Percentiles rank a stretch among this genome's conserved stretches.
Evolutionary conservation across 2,797 vertebrate species (phyloP).

Genomic region (Phylloscopus collybita): DNA sequence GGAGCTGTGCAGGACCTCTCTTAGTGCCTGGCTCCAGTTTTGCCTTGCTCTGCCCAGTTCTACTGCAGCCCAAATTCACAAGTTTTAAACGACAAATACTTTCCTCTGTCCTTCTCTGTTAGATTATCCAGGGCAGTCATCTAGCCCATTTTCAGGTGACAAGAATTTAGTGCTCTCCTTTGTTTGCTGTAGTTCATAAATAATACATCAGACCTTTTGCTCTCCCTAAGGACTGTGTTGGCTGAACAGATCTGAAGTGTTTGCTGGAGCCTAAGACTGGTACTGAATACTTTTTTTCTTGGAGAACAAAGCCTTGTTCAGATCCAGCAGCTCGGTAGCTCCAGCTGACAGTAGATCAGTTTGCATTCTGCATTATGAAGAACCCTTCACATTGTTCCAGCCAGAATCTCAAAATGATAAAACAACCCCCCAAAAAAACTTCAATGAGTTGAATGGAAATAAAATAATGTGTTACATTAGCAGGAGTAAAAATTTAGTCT

Average conservation of each 20-base stretch:
- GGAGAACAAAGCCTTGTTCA: not conserved
- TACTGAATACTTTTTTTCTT: not conserved
- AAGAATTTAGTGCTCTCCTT: not conserved
- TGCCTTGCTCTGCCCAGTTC: not conserved
- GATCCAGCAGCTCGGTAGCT: not conserved
- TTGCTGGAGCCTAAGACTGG: not conserved
- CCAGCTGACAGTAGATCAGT: not conserved
- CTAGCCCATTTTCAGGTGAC: not conserved
- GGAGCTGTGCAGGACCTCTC: not conserved
- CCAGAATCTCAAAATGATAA: not conserved
- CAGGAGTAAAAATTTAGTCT: not conserved
- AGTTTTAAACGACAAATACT: not conserved
- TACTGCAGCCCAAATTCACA: not conserved
- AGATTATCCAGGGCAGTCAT: not conserved
- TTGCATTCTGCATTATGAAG: not conserved
- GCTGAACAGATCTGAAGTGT: not conserved
- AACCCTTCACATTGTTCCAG: not conserved
- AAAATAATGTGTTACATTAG: not conserved
- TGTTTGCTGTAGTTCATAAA: not conserved
- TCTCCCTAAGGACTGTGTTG: not conserved
- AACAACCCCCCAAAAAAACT: not conserved
- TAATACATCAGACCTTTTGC: not conserved
- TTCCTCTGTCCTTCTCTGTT: not conserved
- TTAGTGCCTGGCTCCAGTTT: not conserved
- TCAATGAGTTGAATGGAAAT: not conserved